Base-by-base conservation (phyloP, 2,888 invertebrate genomes). In the Dryococelus australis region DNA sequence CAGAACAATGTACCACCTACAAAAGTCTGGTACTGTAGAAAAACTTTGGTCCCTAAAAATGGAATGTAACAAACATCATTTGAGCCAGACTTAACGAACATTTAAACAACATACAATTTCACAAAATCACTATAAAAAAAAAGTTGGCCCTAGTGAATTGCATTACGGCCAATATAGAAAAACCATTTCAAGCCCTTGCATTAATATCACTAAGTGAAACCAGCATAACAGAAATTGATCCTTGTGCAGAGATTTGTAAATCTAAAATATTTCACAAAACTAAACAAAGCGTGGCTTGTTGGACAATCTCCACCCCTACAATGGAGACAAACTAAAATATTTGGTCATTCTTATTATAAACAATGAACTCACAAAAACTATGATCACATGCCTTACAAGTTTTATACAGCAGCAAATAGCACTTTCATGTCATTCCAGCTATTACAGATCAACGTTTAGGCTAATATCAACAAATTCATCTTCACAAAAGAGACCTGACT, bases 381-480 rank as follows among this genome's bases (percentile, higher is more conserved):
- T 65, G 24, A 65, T 65, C 65, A 65, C 65, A 65, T 65, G 65
- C 65, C 65, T 65, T 65, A 65, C 65, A 16, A 65, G 20, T 65
- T 65, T 65, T 65, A 65, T 65, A 65, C 24, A 65, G 16, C 16
- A 16, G 65, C 24, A 65, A 47, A 65, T 65, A 65, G n/a, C 24
- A 65, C 24, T 65, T 16, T 24, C 20, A 65, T 65, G 20, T 65
- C 65, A 12, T 65, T 10, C n/a, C n/a, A 24, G 65, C n/a, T 65
- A 24, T 65, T 65, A 12, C 65, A 65, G 65, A 65, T 65, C 20
- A 65, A 65, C 0, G 65, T 35, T 35, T 65, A 24, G 24, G 65
- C n/a, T 65, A 65, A 65, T 65, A 65, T 65, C 65, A 65, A 65
- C 65, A 65, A 65, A 65, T 65, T 65, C 20, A 65, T n/a, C n/a